Base-by-base conservation (phyloP, 2,888 invertebrate species). In the Drosophila birchii region DNA sequence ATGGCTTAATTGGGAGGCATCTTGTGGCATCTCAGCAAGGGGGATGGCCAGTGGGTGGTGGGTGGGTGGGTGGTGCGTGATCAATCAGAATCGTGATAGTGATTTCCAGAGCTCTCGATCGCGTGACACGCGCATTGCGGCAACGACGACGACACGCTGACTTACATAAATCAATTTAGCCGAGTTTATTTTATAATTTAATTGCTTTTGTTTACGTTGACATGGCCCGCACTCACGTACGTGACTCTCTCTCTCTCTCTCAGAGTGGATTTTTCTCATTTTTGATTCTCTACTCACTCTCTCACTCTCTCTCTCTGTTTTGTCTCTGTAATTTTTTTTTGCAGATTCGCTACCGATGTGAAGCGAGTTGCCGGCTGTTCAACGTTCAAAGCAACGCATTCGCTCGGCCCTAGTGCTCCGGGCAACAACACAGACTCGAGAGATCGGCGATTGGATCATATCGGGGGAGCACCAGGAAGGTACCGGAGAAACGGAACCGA, bases 131-230 rank as follows among this genome's bases (percentile, higher is more conserved):
- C 34, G 67, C 53, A 16, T 23, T 2, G 23, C 38, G 5, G n/a
- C 45, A 5, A 32, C 32, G 32, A 11, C 32, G 12, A n/a, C 70
- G 23, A 26, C 29, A n/a, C 34, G 39, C 16, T 14, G 44, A 45
- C 70, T 79, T 84, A 81, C 77, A 86, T 81, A 81, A 89, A 87
- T 89, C 81, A 81, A 84, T 81, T 84, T 78, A 83, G 78, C 79
- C 81, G 72, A 81, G 80, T 78, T 88, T 88, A 76, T 76, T 86
- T 86, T 74, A 88, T 83, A 88, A 88, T 86, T 83, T 78, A 88
- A 83, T 83, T 88, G 83, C 76, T 77, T 75, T 67, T 47, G 38
- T 57, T 74, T 55, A 60, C 43, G 18, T 45, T 38, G 38, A 32
- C 41, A 66, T 61, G 45, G 20, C 29, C 47, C 47, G 36, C 43